Conservation (phyloP, 2,888 invertebrate species). For the Calephelis perditalis region DNA sequence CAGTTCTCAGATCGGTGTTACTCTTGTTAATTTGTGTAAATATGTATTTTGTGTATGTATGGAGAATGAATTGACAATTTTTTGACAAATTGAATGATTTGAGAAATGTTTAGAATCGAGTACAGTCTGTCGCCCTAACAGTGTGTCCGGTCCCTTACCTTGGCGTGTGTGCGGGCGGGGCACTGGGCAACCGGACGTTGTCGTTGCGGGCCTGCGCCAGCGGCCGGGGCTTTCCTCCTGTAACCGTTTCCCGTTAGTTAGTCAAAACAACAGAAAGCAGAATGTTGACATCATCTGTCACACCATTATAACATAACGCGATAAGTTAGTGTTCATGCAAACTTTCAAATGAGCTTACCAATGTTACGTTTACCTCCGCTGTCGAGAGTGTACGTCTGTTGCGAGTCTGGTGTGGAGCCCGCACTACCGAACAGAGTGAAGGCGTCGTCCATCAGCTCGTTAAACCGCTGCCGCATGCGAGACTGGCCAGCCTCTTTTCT, state of each 20-base stretch:
- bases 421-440: conserved; percentile 86
- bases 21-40: too few species aligned
- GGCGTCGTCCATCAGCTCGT: conserved; percentile 88
- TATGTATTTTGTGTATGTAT: too few species aligned
- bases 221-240: conserved; percentile 17
- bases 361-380: conserved; percentile 32
- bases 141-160: conserved; percentile 45
- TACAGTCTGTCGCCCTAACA: too few species aligned
- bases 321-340: too few species aligned
- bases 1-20: too few species aligned
- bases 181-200: conserved; percentile 60
- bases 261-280: background rate
- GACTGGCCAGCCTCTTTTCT: conserved; percentile 67
- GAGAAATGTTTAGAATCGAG: background rate
- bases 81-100: background rate
- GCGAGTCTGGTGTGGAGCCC: conserved; percentile 71
- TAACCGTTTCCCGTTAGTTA: conserved; percentile 19
- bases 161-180: conserved; percentile 57
- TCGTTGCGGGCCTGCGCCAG: conserved; percentile 65
- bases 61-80: too few species aligned
- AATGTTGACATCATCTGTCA: too few species aligned
- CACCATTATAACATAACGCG: too few species aligned
- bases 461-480: conserved; percentile 84
- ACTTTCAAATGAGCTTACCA: background rate
- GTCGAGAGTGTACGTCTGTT: conserved; percentile 50